These are phyloP conservation scores for Smithornis capensis DNA, from an alignment of 2,113 vertebrate species.

Conservation along the genomic window DNA sequence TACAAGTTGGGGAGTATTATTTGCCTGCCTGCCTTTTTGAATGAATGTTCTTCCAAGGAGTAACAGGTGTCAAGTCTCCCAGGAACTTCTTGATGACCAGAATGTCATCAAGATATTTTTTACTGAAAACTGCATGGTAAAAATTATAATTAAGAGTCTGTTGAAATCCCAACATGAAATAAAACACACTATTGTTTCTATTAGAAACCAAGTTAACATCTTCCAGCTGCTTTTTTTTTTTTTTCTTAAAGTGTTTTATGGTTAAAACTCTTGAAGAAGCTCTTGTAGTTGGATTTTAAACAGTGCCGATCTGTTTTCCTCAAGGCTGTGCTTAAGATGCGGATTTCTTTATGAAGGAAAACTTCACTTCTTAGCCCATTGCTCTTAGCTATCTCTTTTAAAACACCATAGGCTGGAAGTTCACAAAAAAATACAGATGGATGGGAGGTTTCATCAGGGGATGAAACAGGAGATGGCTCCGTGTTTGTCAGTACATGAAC, in stretches of 20 bases:
- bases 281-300: not conserved
- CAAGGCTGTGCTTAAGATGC: not conserved
- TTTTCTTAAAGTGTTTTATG: not conserved
- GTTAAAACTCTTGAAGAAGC: not conserved
- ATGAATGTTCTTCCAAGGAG: not conserved
- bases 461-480: not conserved
- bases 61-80: conserved; percentile 31
- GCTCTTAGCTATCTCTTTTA: not conserved
- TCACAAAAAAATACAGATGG: not conserved
- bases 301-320: not conserved
- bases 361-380: not conserved
- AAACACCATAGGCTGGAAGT: not conserved
- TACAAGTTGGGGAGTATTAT: not conserved
- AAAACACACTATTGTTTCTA: conserved; percentile 45
- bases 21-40: not conserved
- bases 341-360: not conserved
- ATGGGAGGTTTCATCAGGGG: not conserved
- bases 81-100: conserved; percentile 15
- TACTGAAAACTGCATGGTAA: conserved; percentile 14
- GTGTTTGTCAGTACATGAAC: not conserved
- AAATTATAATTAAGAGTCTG: conserved; percentile 52
- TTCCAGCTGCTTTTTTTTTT: conserved; percentile 51
- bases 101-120: conserved; percentile 42
- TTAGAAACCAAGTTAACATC: conserved; percentile 46
- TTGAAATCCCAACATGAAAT: conserved; percentile 51